Percentiles rank a stretch among this genome's conserved stretches.
Conservation (phyloP, 2,888 invertebrate genomes). For the Drosophila fungiperda region DNA sequence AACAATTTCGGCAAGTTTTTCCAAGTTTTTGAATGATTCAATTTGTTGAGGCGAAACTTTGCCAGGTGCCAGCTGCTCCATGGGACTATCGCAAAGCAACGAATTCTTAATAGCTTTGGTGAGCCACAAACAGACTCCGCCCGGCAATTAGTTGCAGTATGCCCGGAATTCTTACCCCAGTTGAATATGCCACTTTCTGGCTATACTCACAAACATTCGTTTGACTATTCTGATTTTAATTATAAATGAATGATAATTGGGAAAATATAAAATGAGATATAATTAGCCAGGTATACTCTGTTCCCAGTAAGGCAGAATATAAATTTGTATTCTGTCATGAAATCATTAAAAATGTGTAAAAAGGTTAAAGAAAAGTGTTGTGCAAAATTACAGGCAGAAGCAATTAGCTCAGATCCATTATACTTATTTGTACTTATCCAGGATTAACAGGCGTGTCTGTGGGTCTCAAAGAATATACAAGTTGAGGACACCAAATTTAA, state of each 20-base stretch:
- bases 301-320: background rate
- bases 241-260: slow-evolving; percentile 20
- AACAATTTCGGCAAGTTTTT: slow-evolving; percentile 69
- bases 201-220: background rate
- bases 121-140: slow-evolving; percentile 47
- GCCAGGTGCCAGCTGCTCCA: slow-evolving; percentile 57
- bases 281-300: slow-evolving; percentile 12
- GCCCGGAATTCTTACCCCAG: slow-evolving; percentile 1
- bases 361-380: background rate
- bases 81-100: slow-evolving; percentile 25
- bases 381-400: background rate
- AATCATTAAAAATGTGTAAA: background rate
- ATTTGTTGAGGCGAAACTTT: slow-evolving; percentile 62
- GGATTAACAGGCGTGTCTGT: background rate
- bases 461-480: background rate
- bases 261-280: slow-evolving; percentile 1
- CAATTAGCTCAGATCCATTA: background rate
- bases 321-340: background rate
- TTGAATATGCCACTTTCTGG: slow-evolving; percentile 31
- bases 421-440: background rate
- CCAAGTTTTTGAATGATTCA: slow-evolving; percentile 72
- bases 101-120: slow-evolving; percentile 48
- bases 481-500: no score
- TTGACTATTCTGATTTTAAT: slow-evolving; percentile 33
- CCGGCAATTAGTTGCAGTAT: slow-evolving; percentile 52